Evolutionary conservation across 2,797 vertebrate species (phyloP).

Genomic region (Lagorchestes hirsutus): DNA sequence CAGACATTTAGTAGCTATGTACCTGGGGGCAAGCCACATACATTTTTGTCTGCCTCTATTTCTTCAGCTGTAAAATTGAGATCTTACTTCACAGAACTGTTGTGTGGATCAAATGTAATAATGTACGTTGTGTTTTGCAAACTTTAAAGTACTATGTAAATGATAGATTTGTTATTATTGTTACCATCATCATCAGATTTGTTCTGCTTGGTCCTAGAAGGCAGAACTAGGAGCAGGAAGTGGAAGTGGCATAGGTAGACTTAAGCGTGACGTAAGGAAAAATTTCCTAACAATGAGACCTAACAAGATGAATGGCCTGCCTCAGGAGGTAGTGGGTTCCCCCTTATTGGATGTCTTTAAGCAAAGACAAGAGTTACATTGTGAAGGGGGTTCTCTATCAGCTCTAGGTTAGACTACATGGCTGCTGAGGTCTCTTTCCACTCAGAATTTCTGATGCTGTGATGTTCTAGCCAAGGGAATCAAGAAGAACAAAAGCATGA

Average conservation of each 20-base stretch:
- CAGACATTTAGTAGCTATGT: not conserved
- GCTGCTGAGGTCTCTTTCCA: not conserved
- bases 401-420: not conserved
- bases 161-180: not conserved
- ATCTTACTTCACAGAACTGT: not conserved
- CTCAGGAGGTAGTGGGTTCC: not conserved
- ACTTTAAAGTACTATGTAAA: not conserved
- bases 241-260: not conserved
- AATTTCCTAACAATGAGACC: not conserved
- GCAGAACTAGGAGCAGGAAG: not conserved
- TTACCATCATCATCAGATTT: not conserved
- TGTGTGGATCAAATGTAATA: not conserved
- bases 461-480: not conserved
- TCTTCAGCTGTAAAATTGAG: not conserved
- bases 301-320: not conserved
- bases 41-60: not conserved
- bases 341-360: not conserved
- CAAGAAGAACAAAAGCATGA: not conserved
- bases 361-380: not conserved
- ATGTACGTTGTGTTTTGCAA: not conserved
- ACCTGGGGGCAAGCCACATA: not conserved
- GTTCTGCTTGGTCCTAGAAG: not conserved
- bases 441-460: not conserved
- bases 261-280: not conserved
- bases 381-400: not conserved